Base-by-base conservation (phyloP, 2,888 invertebrate genomes). In the Reticulitermes lucifugus region DNA sequence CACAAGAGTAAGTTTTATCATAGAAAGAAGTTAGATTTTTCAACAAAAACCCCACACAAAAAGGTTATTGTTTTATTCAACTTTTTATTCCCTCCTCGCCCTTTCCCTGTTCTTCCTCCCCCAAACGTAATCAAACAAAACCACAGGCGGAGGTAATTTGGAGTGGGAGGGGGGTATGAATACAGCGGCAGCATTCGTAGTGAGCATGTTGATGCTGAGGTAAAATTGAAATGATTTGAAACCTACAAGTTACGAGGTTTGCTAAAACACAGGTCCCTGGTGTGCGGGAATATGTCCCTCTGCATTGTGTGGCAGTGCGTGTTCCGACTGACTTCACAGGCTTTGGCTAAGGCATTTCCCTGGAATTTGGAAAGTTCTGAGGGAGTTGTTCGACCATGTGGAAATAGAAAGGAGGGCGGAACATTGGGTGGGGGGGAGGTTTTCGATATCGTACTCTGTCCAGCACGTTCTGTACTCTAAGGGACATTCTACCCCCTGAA, bases 351-450 rank as follows among this genome's bases (percentile, higher is more conserved):
- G 73, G 35, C 29, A 35, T 70, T 73, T 80, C 79, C 65, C 79
- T 70, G 83, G 83, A 83, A 83, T 85, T 85, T 79, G 79, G 83
- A 85, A 85, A 83, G 85, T 85, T 85, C 83, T 79, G 85, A 82
- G 65, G 85, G 82, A 85, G 85, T 55, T 35, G 35, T 35, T 81
- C 77, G 77, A 83, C 83, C 79, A 85, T 65, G 85, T 79, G 85
- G 85, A 85, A 85, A 83, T 73, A 41, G 73, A 73, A 73, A 3
- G 35, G 41, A 35, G 35, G 73, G 35, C 29, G 71, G 71, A 25
- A 29, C 35, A 35, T 35, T 35, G 35, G 35, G 35, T 35, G 35
- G n/a, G 71, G 25, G 29, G 71, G 71, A 6, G 18, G 71, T n/a
- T 71, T 9, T 9, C 79, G 79, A 79, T 79, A 79, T 79, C 79